phyloP scores from a whole-genome alignment of 2,888 invertebrate species.

The Conus canariensis region DNA sequence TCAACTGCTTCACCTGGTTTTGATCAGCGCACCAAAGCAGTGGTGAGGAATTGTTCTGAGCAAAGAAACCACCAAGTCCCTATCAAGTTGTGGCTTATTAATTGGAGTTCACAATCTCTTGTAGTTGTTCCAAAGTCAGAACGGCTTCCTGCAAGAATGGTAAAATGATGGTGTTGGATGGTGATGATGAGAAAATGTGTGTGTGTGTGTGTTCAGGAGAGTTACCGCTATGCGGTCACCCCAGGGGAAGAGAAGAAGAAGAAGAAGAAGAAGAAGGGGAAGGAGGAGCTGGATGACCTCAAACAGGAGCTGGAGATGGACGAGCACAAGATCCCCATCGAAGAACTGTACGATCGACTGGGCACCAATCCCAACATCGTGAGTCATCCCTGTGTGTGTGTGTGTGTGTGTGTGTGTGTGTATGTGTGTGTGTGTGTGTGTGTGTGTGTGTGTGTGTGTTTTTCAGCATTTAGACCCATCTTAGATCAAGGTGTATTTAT shows the following conservation, averaged over 20 bases:
- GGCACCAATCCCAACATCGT: constrained; percentile 98
- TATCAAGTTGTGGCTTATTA: too few relatives aligned
- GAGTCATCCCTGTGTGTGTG: constrained; percentile 60
- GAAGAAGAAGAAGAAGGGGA: constrained; percentile 83
- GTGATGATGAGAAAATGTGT: too few relatives aligned
- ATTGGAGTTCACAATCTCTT: too few relatives aligned
- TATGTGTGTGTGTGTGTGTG: background rate
- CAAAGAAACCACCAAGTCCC: too few relatives aligned
- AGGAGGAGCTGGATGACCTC: constrained; percentile 92
- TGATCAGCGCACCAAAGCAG: too few relatives aligned
- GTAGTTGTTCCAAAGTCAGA: too few relatives aligned
- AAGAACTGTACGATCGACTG: constrained; percentile 97
- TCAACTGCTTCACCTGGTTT: too few relatives aligned
- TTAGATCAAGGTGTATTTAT: too few relatives aligned
- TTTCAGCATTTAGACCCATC: too few relatives aligned
- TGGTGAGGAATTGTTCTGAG: too few relatives aligned
- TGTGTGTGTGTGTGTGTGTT: background rate
- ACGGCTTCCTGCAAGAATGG: too few relatives aligned
- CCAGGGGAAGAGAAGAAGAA: constrained; percentile 89
- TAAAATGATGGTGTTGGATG: too few relatives aligned
- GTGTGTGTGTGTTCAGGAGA: constrained; percentile 84
- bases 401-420: background rate
- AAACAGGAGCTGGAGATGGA: constrained; percentile 99
- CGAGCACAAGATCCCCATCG: constrained; percentile 97
- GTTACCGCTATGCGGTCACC: constrained; percentile 97